Evolutionary conservation across 2,797 vertebrate genomes (phyloP), one percentile per base, ranked within the genome.

Genomic region (Etheostoma perlongum): DNA sequence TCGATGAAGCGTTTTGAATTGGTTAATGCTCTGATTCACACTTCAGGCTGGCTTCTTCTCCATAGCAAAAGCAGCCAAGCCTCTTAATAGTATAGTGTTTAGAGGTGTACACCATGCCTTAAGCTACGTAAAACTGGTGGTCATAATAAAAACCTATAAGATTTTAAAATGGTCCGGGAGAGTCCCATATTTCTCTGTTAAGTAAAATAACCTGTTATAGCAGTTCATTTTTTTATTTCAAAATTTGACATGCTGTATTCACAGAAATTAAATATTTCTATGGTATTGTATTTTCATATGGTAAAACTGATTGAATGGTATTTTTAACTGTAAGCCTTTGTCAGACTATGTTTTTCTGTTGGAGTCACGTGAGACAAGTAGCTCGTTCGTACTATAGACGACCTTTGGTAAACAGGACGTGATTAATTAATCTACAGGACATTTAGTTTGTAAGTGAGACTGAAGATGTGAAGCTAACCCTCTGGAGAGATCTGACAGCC

Each of bases 401-500:
- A 74, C 23, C 33, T 68, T 64, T 68, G 59, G 53, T 46, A n/a
- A 79, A 69, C 15, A 48, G 64, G 27, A 65, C 27, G 55, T 46
- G 68, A 72, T 80, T 2, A 64, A 74, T 81, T 76, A 74, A 77
- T 87, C 82, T 78, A 60, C 55, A 66, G 76, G 23, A 59, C 78
- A 72, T 84, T 80, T 62, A 73, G 72, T 77, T 75, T 33, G 47
- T 77, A 85, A 76, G 52, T 47, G 48, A 52, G 58, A 59, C 55
- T 48, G 55, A 76, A 75, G 74, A 78, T 40, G 40, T 9, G 63
- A 78, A 16, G 57, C 48, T 12, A 47, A 18, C 66, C 65, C 67
- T 25, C 1, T 5, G 52, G 67, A 54, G 19, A 21, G n/a, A 12
- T 66, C 42, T 46, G 70, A 69, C 74, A 73, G 77, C 69, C 70